Base-by-base conservation (phyloP, 2,888 invertebrate species). In the Rhopalosiphum nymphaeae region DNA sequence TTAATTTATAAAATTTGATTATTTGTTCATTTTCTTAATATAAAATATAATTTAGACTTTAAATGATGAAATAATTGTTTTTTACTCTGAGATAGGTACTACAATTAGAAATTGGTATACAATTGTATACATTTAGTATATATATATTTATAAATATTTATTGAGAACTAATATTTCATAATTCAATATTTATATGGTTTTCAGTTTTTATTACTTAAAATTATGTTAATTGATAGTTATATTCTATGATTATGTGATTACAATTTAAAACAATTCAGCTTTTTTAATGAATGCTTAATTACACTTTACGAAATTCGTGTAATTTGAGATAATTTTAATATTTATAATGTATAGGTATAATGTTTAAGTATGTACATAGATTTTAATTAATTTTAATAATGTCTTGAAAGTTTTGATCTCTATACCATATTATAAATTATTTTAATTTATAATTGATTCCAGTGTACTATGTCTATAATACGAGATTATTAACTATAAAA, bases 301-400 rank as follows among this genome's bases (percentile, higher is more conserved):
- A 78, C 21, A 49, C 26, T 78, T 53, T 78, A 78, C 44, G 21
- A 36, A 42, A n/a, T 89, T n/a, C 16, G 16, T 44, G 53, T 44
- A 84, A 84, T 91, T 84, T 42, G 42, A 84, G 42, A 91, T 56
- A 10, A 56, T 84, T 91, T 78, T 26, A 49, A 90, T 29, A n/a
- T 67, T 91, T 26, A 78, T 91, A 49, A 78, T 49, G 0, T 90
- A 44, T 11, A 44, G 42, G 0, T 90, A 44, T 11, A 44, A 56
- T 25, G 5, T 89, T 53, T 36, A 42, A 57, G 57, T 44, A 44
- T 42, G 16, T 61, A 53, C 21, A n/a, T n/a, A 11, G 44, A 44
- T 89, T 44, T 49, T 78, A 78, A 91, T 78, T 84, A 49, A 78
- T 91, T 53, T 49, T 84, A 91, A 91, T 78, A 49, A 91, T 29